Evolutionary conservation across 2,113 vertebrate species (phyloP).

Genomic region (Mormyrus iriodes): DNA sequence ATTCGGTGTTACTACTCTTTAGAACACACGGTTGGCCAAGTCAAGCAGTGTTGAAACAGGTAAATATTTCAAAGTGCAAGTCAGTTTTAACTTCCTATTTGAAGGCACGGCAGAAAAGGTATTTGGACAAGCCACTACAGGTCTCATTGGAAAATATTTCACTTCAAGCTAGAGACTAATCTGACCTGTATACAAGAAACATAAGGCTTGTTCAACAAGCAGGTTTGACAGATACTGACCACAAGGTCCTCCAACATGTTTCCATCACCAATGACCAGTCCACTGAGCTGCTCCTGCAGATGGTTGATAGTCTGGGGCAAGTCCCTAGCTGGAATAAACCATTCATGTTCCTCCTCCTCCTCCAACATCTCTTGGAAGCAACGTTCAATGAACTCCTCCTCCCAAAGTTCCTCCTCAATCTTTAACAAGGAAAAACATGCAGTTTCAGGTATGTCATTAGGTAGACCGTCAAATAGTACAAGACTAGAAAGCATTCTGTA

Average conservation of each 20-base stretch:
- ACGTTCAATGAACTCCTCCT: slow-evolving; percentile 88
- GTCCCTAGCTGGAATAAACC: slow-evolving; percentile 89
- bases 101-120: neutral
- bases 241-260: slow-evolving; percentile 70
- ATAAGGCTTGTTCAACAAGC: neutral
- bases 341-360: slow-evolving; percentile 83
- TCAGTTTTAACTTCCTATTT: neutral
- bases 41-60: neutral
- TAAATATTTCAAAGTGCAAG: neutral
- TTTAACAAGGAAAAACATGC: slow-evolving; percentile 35
- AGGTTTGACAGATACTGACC: slow-evolving; percentile 46
- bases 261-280: slow-evolving; percentile 73
- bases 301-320: slow-evolving; percentile 73
- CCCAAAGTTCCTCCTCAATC: slow-evolving; percentile 90
- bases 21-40: neutral
- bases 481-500: neutral
- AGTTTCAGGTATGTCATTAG: neutral
- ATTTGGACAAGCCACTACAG: neutral
- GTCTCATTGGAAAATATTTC: neutral
- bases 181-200: neutral
- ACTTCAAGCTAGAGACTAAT: neutral
- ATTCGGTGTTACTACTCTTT: neutral
- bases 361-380: slow-evolving; percentile 92
- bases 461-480: neutral
- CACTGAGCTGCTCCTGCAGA: slow-evolving; percentile 78